Base-by-base conservation (phyloP, 2,797 vertebrate species). In the Gallinago stenura region DNA sequence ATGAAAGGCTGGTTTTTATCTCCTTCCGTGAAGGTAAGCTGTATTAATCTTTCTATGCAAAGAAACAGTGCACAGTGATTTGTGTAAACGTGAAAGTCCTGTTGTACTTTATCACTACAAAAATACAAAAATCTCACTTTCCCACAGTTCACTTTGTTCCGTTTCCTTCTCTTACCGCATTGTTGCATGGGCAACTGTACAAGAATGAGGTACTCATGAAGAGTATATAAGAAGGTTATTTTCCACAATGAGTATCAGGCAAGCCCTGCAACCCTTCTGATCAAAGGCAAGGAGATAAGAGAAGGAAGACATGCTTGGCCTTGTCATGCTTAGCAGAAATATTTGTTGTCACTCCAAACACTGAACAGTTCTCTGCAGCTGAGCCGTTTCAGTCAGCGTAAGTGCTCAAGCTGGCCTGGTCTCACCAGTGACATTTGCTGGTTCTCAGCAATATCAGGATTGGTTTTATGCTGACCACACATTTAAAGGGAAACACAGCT, bases 21-120 rank as follows among this genome's bases (percentile, higher is more conserved):
- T 99, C 99, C 89, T 99, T 99, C 96, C 98, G n/a, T 61, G 98
- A 99, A 96, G 98, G 99, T 99, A 95, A 98, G 98, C 96, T n/a
- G 37, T 19, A 39, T 19, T 28, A 75, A 51, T 1, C 0, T 24
- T 61, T 76, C 54, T 69, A 19, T 22, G 12, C 46, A 78, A 81
- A 66, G 46, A 60, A 45, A 60, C 2, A 12, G 15, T 8, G 22
- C 41, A 13, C 7, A 33, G 25, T 17, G 8, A 6, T 51, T 39
- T 58, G 10, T 28, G 20, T 46, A 33, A 43, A 50, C 1, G 0
- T 56, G n/a, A 39, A 83, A 75, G 37, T 35, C 37, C 41, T 58
- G 28, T 37, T 82, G 19, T 21, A n/a, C 25, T 53, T 4, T 17
- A 30, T 24, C 37, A 37, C 41, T 20, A 19, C 30, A 81, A 48